These are phyloP conservation scores for Podocnemis expansa DNA, from an alignment of 2,113 vertebrate genomes.

Conservation along the genomic window DNA sequence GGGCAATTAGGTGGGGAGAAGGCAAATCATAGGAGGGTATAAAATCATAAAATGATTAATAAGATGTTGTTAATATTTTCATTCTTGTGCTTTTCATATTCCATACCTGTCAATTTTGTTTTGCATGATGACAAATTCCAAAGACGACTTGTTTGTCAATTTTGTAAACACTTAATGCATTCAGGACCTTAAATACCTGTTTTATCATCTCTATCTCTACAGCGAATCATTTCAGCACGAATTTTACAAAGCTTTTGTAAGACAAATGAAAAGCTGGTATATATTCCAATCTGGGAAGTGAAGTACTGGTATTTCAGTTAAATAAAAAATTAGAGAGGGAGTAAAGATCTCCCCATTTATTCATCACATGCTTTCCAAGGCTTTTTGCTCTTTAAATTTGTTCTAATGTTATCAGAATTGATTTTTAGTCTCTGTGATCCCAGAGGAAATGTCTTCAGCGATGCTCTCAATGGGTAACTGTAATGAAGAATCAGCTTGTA, in stretches of 20 bases:
- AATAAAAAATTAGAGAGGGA: neutral
- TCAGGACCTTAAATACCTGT: neutral
- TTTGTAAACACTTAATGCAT: neutral
- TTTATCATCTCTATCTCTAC: neutral
- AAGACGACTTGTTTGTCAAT: too few species aligned
- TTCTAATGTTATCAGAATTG: constrained; percentile 80
- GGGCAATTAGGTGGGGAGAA: neutral
- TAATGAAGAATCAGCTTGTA: constrained; percentile 75
- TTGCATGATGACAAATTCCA: too few species aligned
- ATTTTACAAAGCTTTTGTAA: constrained; percentile 39
- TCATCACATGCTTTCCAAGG: constrained; percentile 47
- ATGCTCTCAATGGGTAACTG: constrained; percentile 73
- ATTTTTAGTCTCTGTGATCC: constrained; percentile 77
- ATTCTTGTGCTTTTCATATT: constrained; percentile 16
- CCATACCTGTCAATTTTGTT: neutral
- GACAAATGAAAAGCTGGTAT: neutral
- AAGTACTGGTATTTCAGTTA: constrained; percentile 35
- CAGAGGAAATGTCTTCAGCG: constrained; percentile 78
- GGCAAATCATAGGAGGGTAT: neutral
- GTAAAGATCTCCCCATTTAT: constrained; percentile 65
- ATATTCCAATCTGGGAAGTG: constrained; percentile 17
- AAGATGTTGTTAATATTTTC: constrained; percentile 20
- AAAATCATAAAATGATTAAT: constrained; percentile 29
- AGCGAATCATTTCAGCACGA: neutral
- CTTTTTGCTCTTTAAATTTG: constrained; percentile 75